Conservation (phyloP, 2,888 invertebrate species). For the Leptinotarsa tumamoca region DNA sequence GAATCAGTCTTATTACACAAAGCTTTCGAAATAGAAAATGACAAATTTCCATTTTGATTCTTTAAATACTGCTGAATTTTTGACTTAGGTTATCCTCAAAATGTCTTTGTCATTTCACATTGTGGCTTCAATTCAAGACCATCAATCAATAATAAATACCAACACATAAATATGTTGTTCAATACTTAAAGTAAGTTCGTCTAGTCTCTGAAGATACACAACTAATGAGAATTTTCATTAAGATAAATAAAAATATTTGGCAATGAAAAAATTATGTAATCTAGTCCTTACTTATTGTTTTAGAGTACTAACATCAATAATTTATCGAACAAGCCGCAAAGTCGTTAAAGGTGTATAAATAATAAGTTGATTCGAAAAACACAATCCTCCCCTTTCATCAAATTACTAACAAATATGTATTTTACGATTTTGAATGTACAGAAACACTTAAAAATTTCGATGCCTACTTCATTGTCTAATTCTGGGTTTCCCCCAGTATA, state of each 20-base stretch:
- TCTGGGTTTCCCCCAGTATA: slow-evolving; percentile 6
- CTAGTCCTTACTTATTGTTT: slow-evolving; percentile 50
- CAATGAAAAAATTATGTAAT: slow-evolving; percentile 1
- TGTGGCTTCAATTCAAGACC: slow-evolving; percentile 16
- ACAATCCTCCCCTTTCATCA: background rate
- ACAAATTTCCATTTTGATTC: slow-evolving; percentile 21
- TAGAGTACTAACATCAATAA: slow-evolving; percentile 29
- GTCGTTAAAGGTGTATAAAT: too few relatives aligned
- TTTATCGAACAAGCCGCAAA: background rate
- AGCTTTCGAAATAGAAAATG: slow-evolving; percentile 43
- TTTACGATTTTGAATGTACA: background rate
- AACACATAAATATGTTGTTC: slow-evolving; percentile 12
- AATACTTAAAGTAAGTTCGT: background rate
- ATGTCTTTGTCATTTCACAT: background rate
- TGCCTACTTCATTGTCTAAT: slow-evolving; percentile 48
- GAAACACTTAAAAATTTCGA: slow-evolving; percentile 38
- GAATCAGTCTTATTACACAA: slow-evolving; percentile 58
- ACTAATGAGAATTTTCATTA: slow-evolving; percentile 27
- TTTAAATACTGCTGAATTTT: slow-evolving; percentile 10
- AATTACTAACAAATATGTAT: background rate
- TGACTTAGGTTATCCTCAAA: background rate
- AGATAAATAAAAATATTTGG: background rate
- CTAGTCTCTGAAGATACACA: background rate
- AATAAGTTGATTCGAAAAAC: background rate
- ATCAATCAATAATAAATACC: slow-evolving; percentile 28